Evolutionary conservation across 2,797 vertebrate species (phyloP), one percentile per base, ranked within the genome.

Genomic region (Varecia variegata): DNA sequence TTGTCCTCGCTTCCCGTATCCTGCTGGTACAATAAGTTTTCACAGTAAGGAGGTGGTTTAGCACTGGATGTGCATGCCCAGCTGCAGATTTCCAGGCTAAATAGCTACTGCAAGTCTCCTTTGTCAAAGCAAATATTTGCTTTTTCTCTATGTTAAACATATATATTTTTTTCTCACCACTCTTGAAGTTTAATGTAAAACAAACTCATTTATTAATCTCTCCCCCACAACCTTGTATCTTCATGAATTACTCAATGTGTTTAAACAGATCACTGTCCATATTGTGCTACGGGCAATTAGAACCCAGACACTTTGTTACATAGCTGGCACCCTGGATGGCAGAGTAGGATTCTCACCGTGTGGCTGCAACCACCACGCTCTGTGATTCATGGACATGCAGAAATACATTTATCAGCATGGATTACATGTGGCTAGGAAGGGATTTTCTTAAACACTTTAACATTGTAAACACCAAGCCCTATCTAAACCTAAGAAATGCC

Each of bases 21-120:
- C 97, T 97, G 97, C 93, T 98, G 98, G 89, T 91, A 97, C 87
- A 97, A 38, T 97, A 96, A 94, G 88, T 97, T 97, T 98, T 98
- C 97, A 96, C 21, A 38, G 92, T 93, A 52, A 97, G 94, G 93
- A 96, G 25, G 25, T 79, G 80, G 71, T 47, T 96, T 87, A 73
- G 87, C 94, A 14, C 87, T 30, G 60, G 85, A 97, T 86, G 67
- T 92, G 71, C 95, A 96, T 90, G 91, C 68, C 93, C 54, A 87
- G 95, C 97, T 97, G 77, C 89, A 97, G 93, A 97, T 96, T 98
- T 97, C 93, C 85, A 94, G 87, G 73, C 95, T 94, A 94, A 97
- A 96, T 62, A 93, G 84, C 96, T 97, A 93, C 86, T 52, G 25
- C 35, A 92, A 47, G 71, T 87, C 81, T 97, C 81, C 83, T 95